phyloP scores from a whole-genome alignment of 1,140 invertebrate species.

The Pachypeltis micranthus region DNA sequence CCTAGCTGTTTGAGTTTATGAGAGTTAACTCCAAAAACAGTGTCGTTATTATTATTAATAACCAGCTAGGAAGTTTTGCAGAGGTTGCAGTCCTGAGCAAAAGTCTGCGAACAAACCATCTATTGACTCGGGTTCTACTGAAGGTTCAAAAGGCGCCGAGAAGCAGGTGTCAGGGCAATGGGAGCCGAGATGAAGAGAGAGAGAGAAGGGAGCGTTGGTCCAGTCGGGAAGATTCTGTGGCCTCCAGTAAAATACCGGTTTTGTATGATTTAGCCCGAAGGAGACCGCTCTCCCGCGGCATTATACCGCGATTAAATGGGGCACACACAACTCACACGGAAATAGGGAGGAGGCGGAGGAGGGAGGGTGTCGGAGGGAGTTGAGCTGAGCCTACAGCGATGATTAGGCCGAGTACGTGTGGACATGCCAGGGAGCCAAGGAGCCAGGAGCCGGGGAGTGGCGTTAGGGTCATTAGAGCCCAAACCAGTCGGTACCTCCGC shows the following conservation, averaged over 20 bases:
- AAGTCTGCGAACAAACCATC: too few species aligned
- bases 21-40: too few species aligned
- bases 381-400: neutral
- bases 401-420: neutral
- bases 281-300: neutral
- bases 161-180: too few species aligned
- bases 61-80: too few species aligned
- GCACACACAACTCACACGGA: neutral
- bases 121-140: too few species aligned
- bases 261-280: neutral
- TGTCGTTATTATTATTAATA: too few species aligned
- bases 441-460: too few species aligned
- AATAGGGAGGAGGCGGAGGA: neutral
- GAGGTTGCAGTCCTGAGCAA: too few species aligned
- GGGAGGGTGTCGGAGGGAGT: neutral
- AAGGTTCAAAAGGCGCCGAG: too few species aligned
- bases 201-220: neutral
- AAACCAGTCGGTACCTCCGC: neutral
- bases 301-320: neutral
- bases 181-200: too few species aligned
- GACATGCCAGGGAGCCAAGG: neutral
- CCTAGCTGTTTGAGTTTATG: too few species aligned
- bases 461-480: neutral
- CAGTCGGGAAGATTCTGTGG: neutral
- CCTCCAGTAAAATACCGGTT: neutral